Conservation (phyloP, 1,140 invertebrate genomes). For the Caenorhabditis tropicalis region DNA sequence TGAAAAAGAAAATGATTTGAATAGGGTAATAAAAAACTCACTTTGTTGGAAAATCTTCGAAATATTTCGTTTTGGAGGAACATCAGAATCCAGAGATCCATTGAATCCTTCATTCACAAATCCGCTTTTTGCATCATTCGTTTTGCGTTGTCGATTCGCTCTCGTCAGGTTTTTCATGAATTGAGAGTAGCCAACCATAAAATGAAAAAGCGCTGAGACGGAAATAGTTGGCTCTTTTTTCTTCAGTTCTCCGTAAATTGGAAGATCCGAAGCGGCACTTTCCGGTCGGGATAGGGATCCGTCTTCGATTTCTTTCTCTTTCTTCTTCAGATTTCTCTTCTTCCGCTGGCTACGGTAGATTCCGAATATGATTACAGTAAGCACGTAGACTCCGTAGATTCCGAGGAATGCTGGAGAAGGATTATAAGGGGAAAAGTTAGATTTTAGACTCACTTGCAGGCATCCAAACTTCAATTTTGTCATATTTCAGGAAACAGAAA, state of each 20-base stretch:
- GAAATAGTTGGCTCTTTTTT: background rate
- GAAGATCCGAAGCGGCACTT: background rate
- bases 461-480: conserved; percentile 73
- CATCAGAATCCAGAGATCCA: background rate
- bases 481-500: conserved; percentile 73
- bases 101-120: conserved; percentile 18
- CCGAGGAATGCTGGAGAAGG: conserved; percentile 74
- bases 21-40: background rate
- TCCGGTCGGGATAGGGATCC: background rate
- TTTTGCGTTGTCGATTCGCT: background rate
- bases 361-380: conserved; percentile 74
- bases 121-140: background rate
- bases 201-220: background rate
- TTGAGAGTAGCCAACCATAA: background rate
- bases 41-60: background rate
- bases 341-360: conserved; percentile 13
- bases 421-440: background rate
- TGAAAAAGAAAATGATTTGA: background rate
- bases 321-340: conserved; percentile 25
- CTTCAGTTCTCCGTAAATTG: background rate
- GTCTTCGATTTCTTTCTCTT: background rate
- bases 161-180: conserved; percentile 8
- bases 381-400: conserved; percentile 77
- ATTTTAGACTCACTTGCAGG: conserved; percentile 73
- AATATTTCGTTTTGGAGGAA: background rate